Conservation (phyloP, 2,888 invertebrate genomes). For the Myopa tessellatipennis region DNA sequence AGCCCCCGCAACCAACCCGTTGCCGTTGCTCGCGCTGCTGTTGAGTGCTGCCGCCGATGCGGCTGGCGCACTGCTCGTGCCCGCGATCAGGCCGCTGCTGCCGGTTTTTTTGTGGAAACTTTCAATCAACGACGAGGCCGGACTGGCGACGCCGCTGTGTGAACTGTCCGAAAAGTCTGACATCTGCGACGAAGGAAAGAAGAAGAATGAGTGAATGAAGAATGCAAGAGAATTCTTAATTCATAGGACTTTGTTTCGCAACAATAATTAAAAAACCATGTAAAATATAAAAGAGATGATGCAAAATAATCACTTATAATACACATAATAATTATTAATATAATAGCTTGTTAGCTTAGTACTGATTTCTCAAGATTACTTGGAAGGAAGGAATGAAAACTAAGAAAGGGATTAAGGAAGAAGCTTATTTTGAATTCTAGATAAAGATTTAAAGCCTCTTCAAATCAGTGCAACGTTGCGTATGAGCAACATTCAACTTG, state of each 20-base stretch:
- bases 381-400: no score
- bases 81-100: slow-evolving; percentile 47
- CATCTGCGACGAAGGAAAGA: slow-evolving; percentile 59
- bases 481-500: neutral
- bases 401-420: no score
- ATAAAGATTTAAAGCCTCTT: no score
- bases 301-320: no score
- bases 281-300: neutral
- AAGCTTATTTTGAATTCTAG: no score
- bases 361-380: no score
- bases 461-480: neutral
- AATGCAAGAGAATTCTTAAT: neutral
- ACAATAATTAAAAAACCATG: neutral
- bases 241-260: neutral
- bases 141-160: slow-evolving; percentile 64
- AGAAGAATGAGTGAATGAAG: neutral
- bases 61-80: slow-evolving; percentile 32
- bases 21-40: slow-evolving; percentile 38
- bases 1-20: slow-evolving; percentile 29
- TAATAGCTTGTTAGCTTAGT: no score
- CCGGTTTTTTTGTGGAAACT: slow-evolving; percentile 76
- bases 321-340: no score
- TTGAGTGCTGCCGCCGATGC: slow-evolving; percentile 36
- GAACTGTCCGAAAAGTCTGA: slow-evolving; percentile 68
- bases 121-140: slow-evolving; percentile 78